phyloP scores from a whole-genome alignment of 2,888 invertebrate genomes.

The Neria commutata region DNA sequence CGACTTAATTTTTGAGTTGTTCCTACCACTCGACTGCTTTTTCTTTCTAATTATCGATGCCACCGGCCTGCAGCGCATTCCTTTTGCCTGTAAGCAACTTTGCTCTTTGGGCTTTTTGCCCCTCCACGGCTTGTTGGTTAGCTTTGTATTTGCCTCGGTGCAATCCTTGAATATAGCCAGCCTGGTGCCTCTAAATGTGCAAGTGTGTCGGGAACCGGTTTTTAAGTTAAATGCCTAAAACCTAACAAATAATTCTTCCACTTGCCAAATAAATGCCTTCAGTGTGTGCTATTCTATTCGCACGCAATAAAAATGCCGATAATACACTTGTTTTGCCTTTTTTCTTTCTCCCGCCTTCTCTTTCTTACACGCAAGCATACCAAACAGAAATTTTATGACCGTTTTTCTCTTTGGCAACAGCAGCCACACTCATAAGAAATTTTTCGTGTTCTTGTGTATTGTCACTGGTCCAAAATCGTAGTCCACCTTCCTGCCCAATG shows the following conservation, averaged over 20 bases:
- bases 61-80: not conserved
- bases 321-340: not conserved
- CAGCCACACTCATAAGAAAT: not conserved
- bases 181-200: not conserved
- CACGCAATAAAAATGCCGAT: not conserved
- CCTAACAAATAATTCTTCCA: not conserved
- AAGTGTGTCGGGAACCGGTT: too few relatives aligned
- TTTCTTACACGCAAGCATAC: too few relatives aligned
- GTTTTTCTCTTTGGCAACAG: too few relatives aligned
- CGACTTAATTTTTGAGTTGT: too few relatives aligned
- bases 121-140: too few relatives aligned
- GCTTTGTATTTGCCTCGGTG: not conserved
- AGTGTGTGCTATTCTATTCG: not conserved
- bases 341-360: too few relatives aligned
- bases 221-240: not conserved
- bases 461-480: conserved; percentile 31
- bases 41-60: not conserved
- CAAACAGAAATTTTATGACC: too few relatives aligned
- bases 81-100: not conserved
- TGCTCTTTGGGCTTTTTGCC: too few relatives aligned
- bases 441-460: conserved; percentile 26
- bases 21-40: not conserved
- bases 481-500: conserved; percentile 18
- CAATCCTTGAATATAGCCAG: not conserved
- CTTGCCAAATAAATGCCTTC: not conserved